Evolutionary conservation across 1,140 invertebrate species (phyloP), one percentile per base, ranked within the genome.

Genomic region (Cataglyphis hispanica): DNA sequence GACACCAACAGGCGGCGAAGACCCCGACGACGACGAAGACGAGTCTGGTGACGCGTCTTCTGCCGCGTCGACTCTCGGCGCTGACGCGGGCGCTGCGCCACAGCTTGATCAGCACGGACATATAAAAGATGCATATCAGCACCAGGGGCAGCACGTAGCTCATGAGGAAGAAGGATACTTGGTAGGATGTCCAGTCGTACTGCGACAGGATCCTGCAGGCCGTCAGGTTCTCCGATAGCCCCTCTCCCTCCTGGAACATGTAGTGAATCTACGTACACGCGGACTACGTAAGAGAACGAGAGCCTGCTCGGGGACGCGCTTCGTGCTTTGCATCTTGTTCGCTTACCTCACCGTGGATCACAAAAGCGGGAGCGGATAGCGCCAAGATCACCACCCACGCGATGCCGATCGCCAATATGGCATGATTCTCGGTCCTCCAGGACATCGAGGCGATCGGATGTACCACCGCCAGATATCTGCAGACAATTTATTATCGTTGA

Each of bases 1-100:
- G 99, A 90, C 98, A 97, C 99, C 99, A 99, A 95, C 98, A 99
- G 50, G 99, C 95, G 11, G 98, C 98, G 94, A 99, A 99, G 43
- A 99, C 98, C 27, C 98, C 97, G 0, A 99, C 98, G 19, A 99
- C 98, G 27, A 99, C 97, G 53, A 99, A 96, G 8, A 99, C 98
- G 97, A 99, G 98, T 85, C 98, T 96, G 0, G 98, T 99, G 1
- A 99, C 99, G 84, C 98, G 96, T 93, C 97, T 97, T 94, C 98
- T 98, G 40, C 98, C 98, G 88, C 98, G 96, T 64, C 98, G 95
- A 69, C 96, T 96, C 91, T 98, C 97, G 1, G 96, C 96, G 43
- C 96, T 97, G 46, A 96, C 95, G 0, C 98, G 97, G 34, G 97
- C 96, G 81, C 97, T 97, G 92, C 98, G 97, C 98, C 98, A 99